Evolutionary conservation across 2,113 vertebrate genomes (phyloP), one percentile per base, ranked within the genome.

Genomic region (Syngnathus typhle): DNA sequence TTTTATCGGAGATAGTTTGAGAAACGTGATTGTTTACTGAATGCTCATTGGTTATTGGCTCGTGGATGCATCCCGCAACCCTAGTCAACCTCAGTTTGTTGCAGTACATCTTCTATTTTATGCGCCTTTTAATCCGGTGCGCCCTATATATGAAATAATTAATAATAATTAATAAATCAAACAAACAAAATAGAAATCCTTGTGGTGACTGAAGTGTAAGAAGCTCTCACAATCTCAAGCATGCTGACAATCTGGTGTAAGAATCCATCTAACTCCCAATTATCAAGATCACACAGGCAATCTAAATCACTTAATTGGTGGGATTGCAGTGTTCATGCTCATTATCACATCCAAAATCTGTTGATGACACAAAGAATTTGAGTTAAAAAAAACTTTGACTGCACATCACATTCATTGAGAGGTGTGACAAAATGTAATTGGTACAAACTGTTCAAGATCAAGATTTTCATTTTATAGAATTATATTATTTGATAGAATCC

Each of bases 341-440:
- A 94, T 94, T 94, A 94, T 92, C 93, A 94, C 93, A 79, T 90
- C 2, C 62, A 84, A 80, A 86, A 79, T 80, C 82, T 65, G 76
- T 65, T 67, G 72, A 74, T 87, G 80, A 88, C 72, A 87, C 75
- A 65, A 46, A 76, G 44, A 88, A 83, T 52, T 43, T 72, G 77
- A 75, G 65, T 55, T 16, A 65, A 37, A 15, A 21, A 10, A 23
- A 54, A 52, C 41, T 37, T 41, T 16, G n/a, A 36, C 15, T 69
- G 51, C 19, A 62, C 54, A 46, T 46, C 16, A 5, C n/a, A 16
- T 52, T 65, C 55, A 56, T 44, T 64, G 72, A 75, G 61, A 64
- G 13, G 12, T 56, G 27, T 56, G 19, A 10, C 8, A 3, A 51
- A 4, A 7, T 27, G 1, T 36, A 56, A 27, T 72, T 66, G 71